Evolutionary conservation across 2,113 vertebrate species (phyloP).

Genomic region (Phyllopteryx taeniolatus): DNA sequence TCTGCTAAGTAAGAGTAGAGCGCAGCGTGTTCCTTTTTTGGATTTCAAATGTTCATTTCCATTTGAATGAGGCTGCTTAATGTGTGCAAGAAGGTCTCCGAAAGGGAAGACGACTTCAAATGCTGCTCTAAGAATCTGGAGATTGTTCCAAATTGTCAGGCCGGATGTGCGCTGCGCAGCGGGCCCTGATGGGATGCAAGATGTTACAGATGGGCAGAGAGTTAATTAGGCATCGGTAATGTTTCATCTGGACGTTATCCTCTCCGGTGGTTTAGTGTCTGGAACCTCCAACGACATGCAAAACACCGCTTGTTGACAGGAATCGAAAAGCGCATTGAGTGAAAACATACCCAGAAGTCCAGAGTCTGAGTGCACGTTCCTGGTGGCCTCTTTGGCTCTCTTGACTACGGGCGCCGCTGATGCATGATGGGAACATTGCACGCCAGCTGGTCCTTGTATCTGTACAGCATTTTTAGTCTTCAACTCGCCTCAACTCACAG

Average conservation of each 20-base stretch:
- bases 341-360: conserved; percentile 47
- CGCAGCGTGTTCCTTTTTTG: not conserved
- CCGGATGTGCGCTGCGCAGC: not conserved
- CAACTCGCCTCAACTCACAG: conserved; percentile 82
- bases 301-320: not conserved
- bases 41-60: not conserved
- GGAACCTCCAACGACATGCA: not conserved
- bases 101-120: not conserved
- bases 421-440: conserved; percentile 27
- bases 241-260: not conserved
- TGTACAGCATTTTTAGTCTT: conserved; percentile 85
- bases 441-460: conserved; percentile 72
- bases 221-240: conserved; percentile 1
- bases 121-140: conserved; percentile 1
- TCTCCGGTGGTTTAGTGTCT: not conserved
- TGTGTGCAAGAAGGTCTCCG: not conserved
- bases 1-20: too few relatives aligned
- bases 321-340: not conserved
- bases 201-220: not conserved
- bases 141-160: not conserved
- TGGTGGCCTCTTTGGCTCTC: not conserved
- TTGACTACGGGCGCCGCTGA: not conserved
- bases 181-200: not conserved
- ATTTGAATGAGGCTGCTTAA: not conserved
- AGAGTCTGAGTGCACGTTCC: not conserved